These are phyloP conservation scores for Zoanthus gigantus DNA, from an alignment of 92 coral and sea anemone genomes.

Conservation along the genomic window DNA sequence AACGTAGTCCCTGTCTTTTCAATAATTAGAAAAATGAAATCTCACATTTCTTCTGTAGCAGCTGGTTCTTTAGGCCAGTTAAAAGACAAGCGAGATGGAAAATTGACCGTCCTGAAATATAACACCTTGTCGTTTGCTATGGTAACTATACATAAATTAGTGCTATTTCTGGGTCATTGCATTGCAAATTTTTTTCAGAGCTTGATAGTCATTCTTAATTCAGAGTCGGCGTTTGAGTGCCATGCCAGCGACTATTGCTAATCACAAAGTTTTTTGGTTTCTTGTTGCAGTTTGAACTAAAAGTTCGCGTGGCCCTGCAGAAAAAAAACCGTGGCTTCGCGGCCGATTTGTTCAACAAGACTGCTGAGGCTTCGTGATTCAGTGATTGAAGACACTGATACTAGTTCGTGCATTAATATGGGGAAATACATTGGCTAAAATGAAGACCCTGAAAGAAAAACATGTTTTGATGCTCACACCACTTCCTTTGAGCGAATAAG, in stretches of 20 bases:
- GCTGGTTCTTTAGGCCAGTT: background rate
- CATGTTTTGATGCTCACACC: background rate
- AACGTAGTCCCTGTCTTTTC: background rate
- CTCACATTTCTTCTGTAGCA: background rate
- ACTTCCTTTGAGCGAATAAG: constrained; percentile 5
- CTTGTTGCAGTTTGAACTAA: constrained; percentile 27
- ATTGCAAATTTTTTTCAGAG: constrained; percentile 19
- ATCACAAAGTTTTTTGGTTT: background rate
- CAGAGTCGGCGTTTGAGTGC: constrained; percentile 1
- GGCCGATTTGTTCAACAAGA: constrained; percentile 2
- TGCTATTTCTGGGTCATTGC: constrained; percentile 2
- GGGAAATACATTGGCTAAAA: background rate
- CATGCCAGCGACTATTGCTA: constrained; percentile 9
- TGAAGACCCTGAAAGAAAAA: constrained; percentile 24
- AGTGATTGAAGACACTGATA: background rate
- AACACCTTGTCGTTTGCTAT: constrained; percentile 11
- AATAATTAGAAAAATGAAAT: background rate
- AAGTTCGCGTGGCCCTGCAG: background rate
- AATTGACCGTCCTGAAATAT: constrained; percentile 11
- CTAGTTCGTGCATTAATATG: background rate
- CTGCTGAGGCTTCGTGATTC: background rate
- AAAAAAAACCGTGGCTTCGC: background rate
- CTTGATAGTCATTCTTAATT: background rate
- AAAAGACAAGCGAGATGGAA: background rate
- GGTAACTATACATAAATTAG: constrained; percentile 48